These are phyloP conservation scores for Danaus plexippus DNA, from an alignment of 1,140 invertebrate genomes.

Conservation along the genomic window DNA sequence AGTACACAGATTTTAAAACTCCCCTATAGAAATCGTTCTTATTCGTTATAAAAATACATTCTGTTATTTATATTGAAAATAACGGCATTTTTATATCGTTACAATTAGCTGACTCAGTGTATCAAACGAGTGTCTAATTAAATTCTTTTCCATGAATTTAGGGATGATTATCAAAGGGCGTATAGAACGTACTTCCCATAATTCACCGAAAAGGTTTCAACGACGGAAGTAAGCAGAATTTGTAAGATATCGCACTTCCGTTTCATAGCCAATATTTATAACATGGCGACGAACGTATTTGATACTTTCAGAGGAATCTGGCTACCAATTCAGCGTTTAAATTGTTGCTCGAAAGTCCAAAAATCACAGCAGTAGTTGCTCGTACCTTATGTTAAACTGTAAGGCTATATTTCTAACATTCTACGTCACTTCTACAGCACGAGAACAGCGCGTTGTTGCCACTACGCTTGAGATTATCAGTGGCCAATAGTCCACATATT, in stretches of 20 bases:
- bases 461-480: too few species aligned
- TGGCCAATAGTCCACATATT: too few species aligned
- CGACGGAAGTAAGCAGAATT: conserved; percentile 58
- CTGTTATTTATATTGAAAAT: too few species aligned
- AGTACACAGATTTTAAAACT: too few species aligned
- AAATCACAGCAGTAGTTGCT: too few species aligned
- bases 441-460: too few species aligned
- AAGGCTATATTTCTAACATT: too few species aligned
- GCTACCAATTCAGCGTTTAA: background rate
- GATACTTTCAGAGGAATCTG: conserved; percentile 27
- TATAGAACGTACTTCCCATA: conserved; percentile 50
- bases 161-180: conserved; percentile 43
- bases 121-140: conserved; percentile 21
- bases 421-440: too few species aligned
- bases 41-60: too few species aligned
- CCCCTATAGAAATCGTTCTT: too few species aligned
- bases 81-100: too few species aligned
- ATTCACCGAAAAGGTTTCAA: conserved; percentile 51
- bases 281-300: conserved; percentile 20
- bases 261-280: conserved; percentile 48
- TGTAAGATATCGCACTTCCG: conserved; percentile 65
- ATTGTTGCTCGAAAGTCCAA: background rate
- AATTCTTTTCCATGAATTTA: conserved; percentile 21
- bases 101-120: conserved; percentile 8
- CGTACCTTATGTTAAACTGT: too few species aligned